Evolutionary conservation across 2,888 invertebrate species (phyloP).

Genomic region (Melanostoma scalare): DNA sequence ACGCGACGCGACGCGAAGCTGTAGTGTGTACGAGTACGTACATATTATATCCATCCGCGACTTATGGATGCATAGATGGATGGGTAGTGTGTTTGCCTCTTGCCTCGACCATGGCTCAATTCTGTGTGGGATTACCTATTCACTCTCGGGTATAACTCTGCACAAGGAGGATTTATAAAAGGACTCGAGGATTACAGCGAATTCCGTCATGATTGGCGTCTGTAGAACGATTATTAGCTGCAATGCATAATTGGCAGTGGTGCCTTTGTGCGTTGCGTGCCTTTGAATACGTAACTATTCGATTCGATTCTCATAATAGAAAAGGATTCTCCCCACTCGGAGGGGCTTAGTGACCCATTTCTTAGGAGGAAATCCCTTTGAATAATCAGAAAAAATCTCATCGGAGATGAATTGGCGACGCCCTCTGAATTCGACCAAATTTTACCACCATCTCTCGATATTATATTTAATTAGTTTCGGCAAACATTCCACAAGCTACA

Average conservation of each 20-base stretch:
- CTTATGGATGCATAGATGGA: constrained; percentile 72
- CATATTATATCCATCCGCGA: constrained; percentile 42
- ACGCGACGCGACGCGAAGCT: not conserved
- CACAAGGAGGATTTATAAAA: constrained; percentile 47
- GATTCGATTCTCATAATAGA: constrained; percentile 42
- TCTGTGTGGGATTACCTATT: constrained; percentile 52
- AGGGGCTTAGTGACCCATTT: constrained; percentile 57
- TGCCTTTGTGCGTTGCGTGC: constrained; percentile 21
- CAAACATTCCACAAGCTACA: constrained; percentile 45
- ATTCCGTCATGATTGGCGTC: constrained; percentile 71
- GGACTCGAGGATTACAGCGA: constrained; percentile 65
- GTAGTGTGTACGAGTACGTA: not conserved
- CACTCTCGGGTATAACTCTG: constrained; percentile 5
- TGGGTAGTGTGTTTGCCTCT: constrained; percentile 53
- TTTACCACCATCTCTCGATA: constrained; percentile 30
- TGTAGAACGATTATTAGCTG: constrained; percentile 69
- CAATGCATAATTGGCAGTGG: constrained; percentile 66
- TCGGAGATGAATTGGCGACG: constrained; percentile 62
- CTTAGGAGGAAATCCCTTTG: constrained; percentile 19
- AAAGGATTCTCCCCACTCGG: not conserved
- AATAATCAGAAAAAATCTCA: constrained; percentile 60
- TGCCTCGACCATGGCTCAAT: constrained; percentile 23
- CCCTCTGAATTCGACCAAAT: constrained; percentile 30
- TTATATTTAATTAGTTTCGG: constrained; percentile 70
- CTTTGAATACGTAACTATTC: constrained; percentile 17